Base-by-base conservation (phyloP, 2,113 vertebrate species). In the Macquaria australasica region DNA sequence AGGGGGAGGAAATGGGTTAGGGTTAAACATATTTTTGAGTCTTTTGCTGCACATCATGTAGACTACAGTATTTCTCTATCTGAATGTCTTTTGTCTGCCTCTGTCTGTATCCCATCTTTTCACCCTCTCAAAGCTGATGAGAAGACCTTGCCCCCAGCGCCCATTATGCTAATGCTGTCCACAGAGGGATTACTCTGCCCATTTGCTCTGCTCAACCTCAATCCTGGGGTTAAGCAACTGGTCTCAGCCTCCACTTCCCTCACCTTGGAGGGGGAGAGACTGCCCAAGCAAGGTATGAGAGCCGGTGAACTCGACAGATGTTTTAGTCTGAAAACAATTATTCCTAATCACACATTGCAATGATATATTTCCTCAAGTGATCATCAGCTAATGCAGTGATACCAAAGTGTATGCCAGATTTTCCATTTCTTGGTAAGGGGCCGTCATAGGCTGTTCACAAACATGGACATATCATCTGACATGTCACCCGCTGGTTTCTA, bases 141-240 rank as follows among this genome's bases (percentile, higher is more conserved):
- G 86, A 98, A 97, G 93, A 96, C 93, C 3, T 85, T 98, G 53
- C 94, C 96, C 25, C 96, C 98, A 28, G 96, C 96, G 3, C 98
- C 98, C 15, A 95, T 96, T 34, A 95, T 99, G 87, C 93, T 99
- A 88, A 89, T 99, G 82, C 96, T 99, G 7, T 99, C 98, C 28
- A 99, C 98, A 0, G 98, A 99, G 23, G 98, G 98, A 11, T 95
- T 99, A 1, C 95, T 99, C 34, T 99, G 98, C 89, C 98, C 98
- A 0, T 99, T 99, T 89, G 96, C 98, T 21, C 96, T 99, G 91
- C 96, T 99, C 83, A 99, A 99, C 86, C 93, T 96, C 75, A 99
- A 97, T 80, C 96, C 96, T 0, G 97, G 96, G 0, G 92, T 95
- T 6, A 96, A 96, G 66, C 95, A 97, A 0, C 92, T 98, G 16